A percentile compares a stretch with the other conserved stretches of the same genome.
Conservation (phyloP, 2,888 invertebrate genomes). For the Vannuccia rotundouncinata region DNA sequence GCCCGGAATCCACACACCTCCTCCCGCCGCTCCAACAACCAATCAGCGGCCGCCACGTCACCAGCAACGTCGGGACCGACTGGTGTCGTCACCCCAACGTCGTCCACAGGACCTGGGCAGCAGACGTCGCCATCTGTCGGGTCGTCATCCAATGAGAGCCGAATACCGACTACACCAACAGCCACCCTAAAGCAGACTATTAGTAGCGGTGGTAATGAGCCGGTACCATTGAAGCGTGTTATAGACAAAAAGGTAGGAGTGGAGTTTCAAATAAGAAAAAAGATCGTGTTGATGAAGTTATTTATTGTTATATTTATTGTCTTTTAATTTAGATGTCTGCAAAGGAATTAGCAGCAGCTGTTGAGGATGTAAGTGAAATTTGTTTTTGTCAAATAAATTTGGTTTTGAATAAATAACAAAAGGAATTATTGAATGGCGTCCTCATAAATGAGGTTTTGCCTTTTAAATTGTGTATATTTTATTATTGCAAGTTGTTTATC, state of each 20-base stretch:
- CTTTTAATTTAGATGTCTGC: background rate
- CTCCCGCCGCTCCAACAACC: background rate
- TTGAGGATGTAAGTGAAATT: background rate
- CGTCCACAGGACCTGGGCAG: background rate
- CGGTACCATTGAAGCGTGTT: background rate
- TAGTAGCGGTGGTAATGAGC: background rate
- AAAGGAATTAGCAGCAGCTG: background rate
- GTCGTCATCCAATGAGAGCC: background rate
- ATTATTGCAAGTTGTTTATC: too few relatives aligned
- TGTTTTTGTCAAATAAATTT: background rate
- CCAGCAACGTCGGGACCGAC: background rate
- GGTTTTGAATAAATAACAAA: too few relatives aligned
- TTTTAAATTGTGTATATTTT: too few relatives aligned
- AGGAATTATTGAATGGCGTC: too few relatives aligned
- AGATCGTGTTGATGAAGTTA: too few relatives aligned
- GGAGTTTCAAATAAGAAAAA: too few relatives aligned
- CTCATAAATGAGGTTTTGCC: too few relatives aligned
- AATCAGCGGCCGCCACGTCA: background rate
- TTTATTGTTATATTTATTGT: too few relatives aligned
- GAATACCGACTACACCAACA: background rate
- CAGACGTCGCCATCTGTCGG: too few relatives aligned
- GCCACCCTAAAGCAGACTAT: background rate
- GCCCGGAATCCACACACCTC: background rate
- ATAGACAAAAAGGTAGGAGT: background rate
- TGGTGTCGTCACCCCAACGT: background rate